Percentiles rank a stretch among this genome's conserved stretches.
Conservation (phyloP, 1,140 invertebrate genomes). For the Pomacea maculata region DNA sequence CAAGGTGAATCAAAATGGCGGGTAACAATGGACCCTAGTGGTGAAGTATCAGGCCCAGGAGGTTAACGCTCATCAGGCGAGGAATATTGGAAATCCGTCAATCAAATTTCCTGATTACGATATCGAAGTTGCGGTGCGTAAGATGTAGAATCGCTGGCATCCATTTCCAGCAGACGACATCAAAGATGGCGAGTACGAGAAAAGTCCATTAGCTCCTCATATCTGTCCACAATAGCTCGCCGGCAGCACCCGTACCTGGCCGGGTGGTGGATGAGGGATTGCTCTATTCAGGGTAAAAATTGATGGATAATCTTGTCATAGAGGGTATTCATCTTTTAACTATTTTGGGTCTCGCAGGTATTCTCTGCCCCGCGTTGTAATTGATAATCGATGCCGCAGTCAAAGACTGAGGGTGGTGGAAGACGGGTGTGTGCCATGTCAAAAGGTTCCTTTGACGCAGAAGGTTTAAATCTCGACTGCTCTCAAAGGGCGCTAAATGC, state of each 20-base stretch:
- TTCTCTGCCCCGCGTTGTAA: constrained; percentile 2
- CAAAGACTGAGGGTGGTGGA: not conserved
- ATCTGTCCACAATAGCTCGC: constrained; percentile 18
- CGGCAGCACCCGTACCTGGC: not conserved
- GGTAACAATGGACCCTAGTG: constrained; percentile 10
- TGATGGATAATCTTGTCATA: constrained; percentile 28
- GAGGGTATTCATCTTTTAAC: constrained; percentile 21
- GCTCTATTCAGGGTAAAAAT: constrained; percentile 4
- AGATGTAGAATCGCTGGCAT: constrained; percentile 3
- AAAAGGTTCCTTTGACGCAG: constrained; percentile 9
- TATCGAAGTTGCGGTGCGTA: constrained; percentile 3
- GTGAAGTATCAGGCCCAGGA: constrained; percentile 1
- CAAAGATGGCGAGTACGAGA: constrained; percentile 26
- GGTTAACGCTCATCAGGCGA: constrained; percentile 18
- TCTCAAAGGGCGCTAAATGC: not conserved
- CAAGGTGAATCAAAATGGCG: constrained; percentile 5
- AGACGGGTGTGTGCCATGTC: constrained; percentile 5
- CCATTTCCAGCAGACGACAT: constrained; percentile 18
- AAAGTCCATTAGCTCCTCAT: constrained; percentile 24
- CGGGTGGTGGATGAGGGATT: constrained; percentile 21
- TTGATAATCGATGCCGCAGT: constrained; percentile 10
- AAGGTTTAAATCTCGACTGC: constrained; percentile 2
- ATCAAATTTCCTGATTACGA: constrained; percentile 24
- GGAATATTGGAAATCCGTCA: constrained; percentile 24
- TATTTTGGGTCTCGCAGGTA: not conserved